A percentile compares a stretch with the other conserved stretches of the same genome.
These are phyloP conservation scores for Tipula unca DNA, from an alignment of 2,888 invertebrate genomes.

Conservation along the genomic window DNA sequence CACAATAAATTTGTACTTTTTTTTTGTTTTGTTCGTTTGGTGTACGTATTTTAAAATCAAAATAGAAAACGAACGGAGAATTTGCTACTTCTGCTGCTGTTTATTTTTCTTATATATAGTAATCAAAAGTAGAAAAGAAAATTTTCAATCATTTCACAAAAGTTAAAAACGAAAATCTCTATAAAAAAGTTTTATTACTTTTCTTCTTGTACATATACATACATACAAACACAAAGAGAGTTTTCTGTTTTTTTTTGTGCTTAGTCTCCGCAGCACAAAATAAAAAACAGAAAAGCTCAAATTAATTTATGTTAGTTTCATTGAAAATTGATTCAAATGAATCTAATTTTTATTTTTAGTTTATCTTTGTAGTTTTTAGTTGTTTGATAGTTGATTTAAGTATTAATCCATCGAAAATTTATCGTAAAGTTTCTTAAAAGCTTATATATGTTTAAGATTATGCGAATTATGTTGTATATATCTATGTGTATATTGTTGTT, in stretches of 20 bases:
- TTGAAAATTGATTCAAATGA: background rate
- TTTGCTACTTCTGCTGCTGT: background rate
- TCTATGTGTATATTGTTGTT: too few relatives aligned
- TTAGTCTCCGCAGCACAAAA: background rate
- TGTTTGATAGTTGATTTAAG: constrained; percentile 14
- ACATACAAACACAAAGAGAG: background rate
- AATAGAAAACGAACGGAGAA: background rate
- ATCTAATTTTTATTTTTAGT: background rate
- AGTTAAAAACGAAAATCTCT: background rate
- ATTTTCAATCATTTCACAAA: constrained; percentile 3
- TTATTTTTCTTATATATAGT: background rate
- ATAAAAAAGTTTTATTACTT: background rate
- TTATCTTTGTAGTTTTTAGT: background rate
- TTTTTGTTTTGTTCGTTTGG: background rate
- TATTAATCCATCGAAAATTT: background rate
- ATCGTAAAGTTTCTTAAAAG: background rate
- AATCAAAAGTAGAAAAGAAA: background rate
- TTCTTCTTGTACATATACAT: background rate
- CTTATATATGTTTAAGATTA: background rate
- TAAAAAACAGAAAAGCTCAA: background rate
- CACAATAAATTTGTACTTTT: background rate
- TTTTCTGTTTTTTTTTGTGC: background rate
- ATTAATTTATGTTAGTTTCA: constrained; percentile 8
- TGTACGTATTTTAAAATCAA: background rate
- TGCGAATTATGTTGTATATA: too few relatives aligned